These are phyloP conservation scores for Alligator mississippiensis DNA, from an alignment of 2,113 vertebrate genomes.

Conservation along the genomic window DNA sequence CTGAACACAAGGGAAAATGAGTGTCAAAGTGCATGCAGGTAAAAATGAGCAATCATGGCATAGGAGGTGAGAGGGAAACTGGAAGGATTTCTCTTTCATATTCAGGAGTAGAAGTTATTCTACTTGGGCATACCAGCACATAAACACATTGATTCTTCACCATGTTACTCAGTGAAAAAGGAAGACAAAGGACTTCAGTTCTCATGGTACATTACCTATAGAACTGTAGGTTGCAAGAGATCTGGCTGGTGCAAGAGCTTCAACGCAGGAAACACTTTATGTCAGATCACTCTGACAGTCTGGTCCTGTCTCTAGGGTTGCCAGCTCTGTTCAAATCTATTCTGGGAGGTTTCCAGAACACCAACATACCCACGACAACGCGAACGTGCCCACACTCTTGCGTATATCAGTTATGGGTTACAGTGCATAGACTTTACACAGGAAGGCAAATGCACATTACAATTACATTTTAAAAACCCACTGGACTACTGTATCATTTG, in stretches of 20 bases:
- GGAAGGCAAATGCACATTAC: no score
- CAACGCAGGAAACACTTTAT: neutral
- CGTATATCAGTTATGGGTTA: no score
- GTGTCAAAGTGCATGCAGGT: neutral
- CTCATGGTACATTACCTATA: neutral
- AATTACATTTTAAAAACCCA: no score
- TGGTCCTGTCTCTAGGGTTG: no score
- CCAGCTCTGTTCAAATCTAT: no score
- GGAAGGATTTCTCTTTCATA: neutral
- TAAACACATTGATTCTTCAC: neutral
- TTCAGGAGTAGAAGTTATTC: neutral
- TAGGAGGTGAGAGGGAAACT: neutral
- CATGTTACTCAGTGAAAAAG: neutral
- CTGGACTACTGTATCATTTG: no score
- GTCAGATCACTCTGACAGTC: neutral
- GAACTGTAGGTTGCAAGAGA: neutral
- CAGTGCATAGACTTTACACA: no score
- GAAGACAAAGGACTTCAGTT: neutral
- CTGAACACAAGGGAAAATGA: constrained; percentile 6
- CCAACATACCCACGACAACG: no score
- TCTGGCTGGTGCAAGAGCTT: neutral
- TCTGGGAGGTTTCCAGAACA: no score
- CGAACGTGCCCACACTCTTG: no score
- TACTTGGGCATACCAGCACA: neutral
- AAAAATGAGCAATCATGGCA: neutral